Base-by-base conservation (phyloP, 2,888 invertebrate genomes). In the Drosophila subquinaria region DNA sequence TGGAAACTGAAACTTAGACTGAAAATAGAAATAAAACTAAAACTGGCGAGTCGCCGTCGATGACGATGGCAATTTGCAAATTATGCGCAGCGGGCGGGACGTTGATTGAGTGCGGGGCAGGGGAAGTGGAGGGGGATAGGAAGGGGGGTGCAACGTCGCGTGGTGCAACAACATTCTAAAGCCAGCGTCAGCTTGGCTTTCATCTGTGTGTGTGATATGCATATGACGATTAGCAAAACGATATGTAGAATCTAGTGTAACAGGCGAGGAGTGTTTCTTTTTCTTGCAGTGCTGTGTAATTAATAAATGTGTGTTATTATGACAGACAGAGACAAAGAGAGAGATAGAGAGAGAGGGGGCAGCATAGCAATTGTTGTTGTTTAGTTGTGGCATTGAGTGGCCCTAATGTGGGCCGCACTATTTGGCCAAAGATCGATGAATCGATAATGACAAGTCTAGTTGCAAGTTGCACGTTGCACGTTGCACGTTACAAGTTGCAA, bases 271-370 rank as follows among this genome's bases (percentile, higher is more conserved):
- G 66, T 63, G 50, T 68, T 60, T 57, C 68, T 74, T 65, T 53
- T 69, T 73, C 52, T 75, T 60, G 70, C 27, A 27, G 27, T 67
- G 73, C 64, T 75, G 62, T 81, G 77, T 83, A 90, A 89, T 89
- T 85, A 82, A 77, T 88, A 83, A 86, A 86, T 89, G 80, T 89
- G 76, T 90, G 88, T 80, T 86, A 83, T 89, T 89, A 86, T 79
- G 72, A 65, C 76, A 68, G 79, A 70, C 69, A 59, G n/a, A 45
- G 43, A 59, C 23, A 23, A 13, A 1, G 35, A 53, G 15, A 47
- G 10, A 40, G n/a, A 17, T 15, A 53, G 40, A 17, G 35, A 20
- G 33, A 36, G 33, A 42, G n/a, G 20, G 23, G 15, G 40, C 35
- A 13, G 1, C 15, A 17, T 10, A 23, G 17, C 6, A 43, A 33